Evolutionary conservation across 1,140 invertebrate genomes (phyloP).

Genomic region (Eupeodes corollae): DNA sequence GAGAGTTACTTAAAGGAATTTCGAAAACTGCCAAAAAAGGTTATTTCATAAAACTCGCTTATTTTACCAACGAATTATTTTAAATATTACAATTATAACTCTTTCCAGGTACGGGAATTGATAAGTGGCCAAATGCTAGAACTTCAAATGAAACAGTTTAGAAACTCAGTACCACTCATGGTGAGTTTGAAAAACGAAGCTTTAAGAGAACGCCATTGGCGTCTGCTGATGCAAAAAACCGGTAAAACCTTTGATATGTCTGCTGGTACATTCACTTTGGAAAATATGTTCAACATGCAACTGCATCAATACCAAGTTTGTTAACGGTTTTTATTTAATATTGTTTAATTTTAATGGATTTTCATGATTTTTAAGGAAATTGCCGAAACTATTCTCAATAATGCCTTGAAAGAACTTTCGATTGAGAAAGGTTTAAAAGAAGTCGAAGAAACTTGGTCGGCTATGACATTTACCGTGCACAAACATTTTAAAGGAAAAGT

Average conservation of each 20-base stretch:
- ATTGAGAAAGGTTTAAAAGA: conserved; percentile 78
- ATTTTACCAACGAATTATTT: conserved; percentile 15
- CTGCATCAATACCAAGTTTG: conserved; percentile 59
- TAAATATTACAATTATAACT: conserved; percentile 24
- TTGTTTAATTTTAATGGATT: background rate
- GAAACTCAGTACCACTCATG: conserved; percentile 75
- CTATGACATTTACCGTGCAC: conserved; percentile 57
- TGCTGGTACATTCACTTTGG: conserved; percentile 71
- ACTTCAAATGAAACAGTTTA: conserved; percentile 76
- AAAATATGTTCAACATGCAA: conserved; percentile 87
- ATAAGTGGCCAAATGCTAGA: conserved; percentile 57
- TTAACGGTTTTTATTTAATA: background rate
- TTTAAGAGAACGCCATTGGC: conserved; percentile 78
- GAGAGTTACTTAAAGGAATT: conserved; percentile 73
- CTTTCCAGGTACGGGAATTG: conserved; percentile 41
- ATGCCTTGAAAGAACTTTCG: conserved; percentile 75
- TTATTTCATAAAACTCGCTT: conserved; percentile 8
- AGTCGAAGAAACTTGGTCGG: conserved; percentile 61
- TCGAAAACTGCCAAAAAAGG: conserved; percentile 44
- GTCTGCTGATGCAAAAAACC: conserved; percentile 75
- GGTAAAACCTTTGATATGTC: conserved; percentile 72
- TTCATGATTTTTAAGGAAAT: conserved; percentile 49
- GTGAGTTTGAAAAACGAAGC: conserved; percentile 84
- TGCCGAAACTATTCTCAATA: conserved; percentile 71
- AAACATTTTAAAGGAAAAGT: conserved; percentile 50